Evolutionary conservation across 2,888 invertebrate species (phyloP).

Genomic region (Ennomos erosarius): DNA sequence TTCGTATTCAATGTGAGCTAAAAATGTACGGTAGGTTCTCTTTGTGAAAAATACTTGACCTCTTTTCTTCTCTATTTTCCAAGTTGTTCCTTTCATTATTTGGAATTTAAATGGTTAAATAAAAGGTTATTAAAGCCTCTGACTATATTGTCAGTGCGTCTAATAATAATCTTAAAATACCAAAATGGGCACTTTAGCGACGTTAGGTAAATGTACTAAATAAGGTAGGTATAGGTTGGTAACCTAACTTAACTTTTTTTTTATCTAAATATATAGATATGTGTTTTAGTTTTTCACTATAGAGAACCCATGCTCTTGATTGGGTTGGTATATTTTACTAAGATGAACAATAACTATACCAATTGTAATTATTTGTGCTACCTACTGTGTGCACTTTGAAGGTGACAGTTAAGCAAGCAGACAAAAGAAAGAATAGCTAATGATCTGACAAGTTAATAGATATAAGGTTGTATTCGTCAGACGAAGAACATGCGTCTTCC

Average conservation of each 20-base stretch:
- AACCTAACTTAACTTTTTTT: too few species aligned
- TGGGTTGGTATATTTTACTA: conserved; percentile 14
- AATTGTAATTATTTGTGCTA: too few species aligned
- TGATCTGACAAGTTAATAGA: conserved; percentile 52
- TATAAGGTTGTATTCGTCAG: conserved; percentile 51
- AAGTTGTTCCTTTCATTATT: not conserved
- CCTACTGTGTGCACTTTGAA: not conserved
- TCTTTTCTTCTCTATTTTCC: conserved; percentile 4
- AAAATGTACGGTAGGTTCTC: conserved; percentile 24
- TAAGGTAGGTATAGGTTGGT: too few species aligned
- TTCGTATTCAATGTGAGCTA: conserved; percentile 33
- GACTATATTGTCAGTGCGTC: too few species aligned
- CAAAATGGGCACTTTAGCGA: too few species aligned
- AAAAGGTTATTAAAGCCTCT: not conserved
- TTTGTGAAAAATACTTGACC: conserved; percentile 10
- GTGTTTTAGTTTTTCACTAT: not conserved
- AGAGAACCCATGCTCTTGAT: not conserved
- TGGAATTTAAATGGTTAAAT: not conserved
- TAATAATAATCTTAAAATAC: too few species aligned
- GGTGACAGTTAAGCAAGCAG: not conserved
- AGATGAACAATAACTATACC: too few species aligned
- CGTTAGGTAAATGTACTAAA: too few species aligned
- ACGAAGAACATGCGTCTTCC: conserved; percentile 51
- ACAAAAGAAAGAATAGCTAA: conserved; percentile 38
- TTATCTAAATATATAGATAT: too few species aligned